These are phyloP conservation scores for Sarotherodon lohbergeri DNA, from an alignment of 2,113 vertebrate species.

Conservation along the genomic window DNA sequence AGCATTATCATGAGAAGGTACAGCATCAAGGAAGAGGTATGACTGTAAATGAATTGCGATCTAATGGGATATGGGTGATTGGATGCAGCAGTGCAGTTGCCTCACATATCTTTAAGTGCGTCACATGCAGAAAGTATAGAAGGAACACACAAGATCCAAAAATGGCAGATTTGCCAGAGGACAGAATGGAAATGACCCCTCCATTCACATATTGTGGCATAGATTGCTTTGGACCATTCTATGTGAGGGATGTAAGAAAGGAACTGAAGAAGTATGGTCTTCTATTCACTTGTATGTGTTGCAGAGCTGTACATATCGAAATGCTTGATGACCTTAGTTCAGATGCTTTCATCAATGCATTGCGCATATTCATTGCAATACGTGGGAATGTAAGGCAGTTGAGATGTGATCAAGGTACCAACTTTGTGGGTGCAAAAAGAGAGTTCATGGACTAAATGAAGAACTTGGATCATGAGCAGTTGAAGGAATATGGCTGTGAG, in stretches of 20 bases:
- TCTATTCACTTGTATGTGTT: not conserved
- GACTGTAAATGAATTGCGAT: not conserved
- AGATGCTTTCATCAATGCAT: not conserved
- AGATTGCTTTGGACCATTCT: not conserved
- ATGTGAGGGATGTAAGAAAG: not conserved
- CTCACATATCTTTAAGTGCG: not conserved
- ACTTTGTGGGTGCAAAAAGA: not conserved
- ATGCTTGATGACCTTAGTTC: not conserved
- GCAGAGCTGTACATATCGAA: not conserved
- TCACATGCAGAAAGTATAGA: not conserved
- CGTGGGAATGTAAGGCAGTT: not conserved
- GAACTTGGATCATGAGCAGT: not conserved
- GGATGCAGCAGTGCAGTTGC: not conserved
- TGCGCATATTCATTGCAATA: not conserved
- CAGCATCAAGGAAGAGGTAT: not conserved
- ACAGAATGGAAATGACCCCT: not conserved
- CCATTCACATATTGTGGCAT: not conserved
- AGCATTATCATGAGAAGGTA: not conserved
- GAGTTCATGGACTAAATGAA: not conserved
- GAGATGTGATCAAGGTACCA: not conserved
- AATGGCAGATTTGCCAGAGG: not conserved
- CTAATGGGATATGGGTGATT: not conserved
- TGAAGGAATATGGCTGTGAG: not conserved
- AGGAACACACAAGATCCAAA: not conserved
- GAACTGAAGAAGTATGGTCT: not conserved